Evolutionary conservation across 2,113 vertebrate genomes (phyloP).

Genomic region (Apteryx owenii): DNA sequence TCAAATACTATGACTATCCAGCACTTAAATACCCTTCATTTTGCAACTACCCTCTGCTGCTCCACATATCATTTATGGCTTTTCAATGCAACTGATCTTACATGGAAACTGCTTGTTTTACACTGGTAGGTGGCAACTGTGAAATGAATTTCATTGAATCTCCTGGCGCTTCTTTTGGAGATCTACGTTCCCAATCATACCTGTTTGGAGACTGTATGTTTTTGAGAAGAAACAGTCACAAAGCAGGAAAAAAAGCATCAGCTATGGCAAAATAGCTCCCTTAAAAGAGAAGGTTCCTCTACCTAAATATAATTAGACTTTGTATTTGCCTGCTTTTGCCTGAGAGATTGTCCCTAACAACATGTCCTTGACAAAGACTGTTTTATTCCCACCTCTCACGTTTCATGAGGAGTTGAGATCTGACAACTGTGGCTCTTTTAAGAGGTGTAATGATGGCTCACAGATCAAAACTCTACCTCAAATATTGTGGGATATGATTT

Average conservation of each 20-base stretch:
- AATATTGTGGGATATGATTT: not conserved
- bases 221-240: accelerated
- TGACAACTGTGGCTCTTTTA: not conserved
- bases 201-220: not conserved
- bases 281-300: not conserved
- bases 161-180: not conserved
- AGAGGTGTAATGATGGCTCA: not conserved
- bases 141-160: not conserved
- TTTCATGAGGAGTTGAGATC: not conserved
- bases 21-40: not conserved
- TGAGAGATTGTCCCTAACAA: not conserved
- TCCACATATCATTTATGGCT: accelerated
- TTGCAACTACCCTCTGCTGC: not conserved
- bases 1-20: accelerated
- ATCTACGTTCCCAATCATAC: accelerated
- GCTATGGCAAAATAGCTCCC: not conserved
- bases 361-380: not conserved
- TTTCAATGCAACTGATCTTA: accelerated
- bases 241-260: not conserved
- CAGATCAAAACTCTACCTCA: not conserved
- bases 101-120: accelerated
- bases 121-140: not conserved
- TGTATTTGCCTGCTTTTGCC: not conserved
- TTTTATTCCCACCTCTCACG: not conserved
- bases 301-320: not conserved